phyloP scores from a whole-genome alignment of 2,113 vertebrate genomes.

The Sitta europaea region DNA sequence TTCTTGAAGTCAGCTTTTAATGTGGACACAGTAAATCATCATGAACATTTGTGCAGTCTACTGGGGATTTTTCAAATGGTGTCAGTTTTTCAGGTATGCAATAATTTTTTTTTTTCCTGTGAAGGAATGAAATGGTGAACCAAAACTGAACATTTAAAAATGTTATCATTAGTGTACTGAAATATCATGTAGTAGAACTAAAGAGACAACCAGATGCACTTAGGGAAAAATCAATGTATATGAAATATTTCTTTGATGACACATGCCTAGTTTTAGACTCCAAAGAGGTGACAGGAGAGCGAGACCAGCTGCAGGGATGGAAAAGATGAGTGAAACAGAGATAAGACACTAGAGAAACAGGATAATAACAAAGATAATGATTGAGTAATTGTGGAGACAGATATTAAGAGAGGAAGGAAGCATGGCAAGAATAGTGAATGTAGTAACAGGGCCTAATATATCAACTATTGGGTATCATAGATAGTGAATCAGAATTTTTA shows the following conservation, averaged over 20 bases:
- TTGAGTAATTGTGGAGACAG: constrained; percentile 23
- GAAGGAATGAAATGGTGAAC: not conserved
- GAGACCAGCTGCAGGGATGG: not conserved
- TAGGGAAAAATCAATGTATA: constrained; percentile 5
- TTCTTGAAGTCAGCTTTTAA: constrained; percentile 20
- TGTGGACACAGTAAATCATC: not conserved
- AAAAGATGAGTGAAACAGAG: constrained; percentile 39
- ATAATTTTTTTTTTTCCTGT: not conserved
- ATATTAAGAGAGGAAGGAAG: constrained; percentile 37
- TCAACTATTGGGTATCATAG: not conserved
- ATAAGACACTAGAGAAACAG: constrained; percentile 10
- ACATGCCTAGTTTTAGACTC: constrained; percentile 13
- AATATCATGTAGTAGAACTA: constrained; percentile 30
- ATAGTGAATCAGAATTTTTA: not conserved
- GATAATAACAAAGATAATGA: constrained; percentile 27
- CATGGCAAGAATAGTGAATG: not conserved
- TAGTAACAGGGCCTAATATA: not conserved
- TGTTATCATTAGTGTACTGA: not conserved
- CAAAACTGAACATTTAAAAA: not conserved
- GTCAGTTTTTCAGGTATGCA: not conserved
- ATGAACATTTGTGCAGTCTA: not conserved
- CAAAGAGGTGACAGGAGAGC: not conserved
- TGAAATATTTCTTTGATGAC: constrained; percentile 23
- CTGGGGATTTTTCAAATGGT: not conserved
- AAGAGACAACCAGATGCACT: constrained; percentile 27